phyloP scores from a whole-genome alignment of 2,888 invertebrate species.

The Leptinotarsa rubiginosa region DNA sequence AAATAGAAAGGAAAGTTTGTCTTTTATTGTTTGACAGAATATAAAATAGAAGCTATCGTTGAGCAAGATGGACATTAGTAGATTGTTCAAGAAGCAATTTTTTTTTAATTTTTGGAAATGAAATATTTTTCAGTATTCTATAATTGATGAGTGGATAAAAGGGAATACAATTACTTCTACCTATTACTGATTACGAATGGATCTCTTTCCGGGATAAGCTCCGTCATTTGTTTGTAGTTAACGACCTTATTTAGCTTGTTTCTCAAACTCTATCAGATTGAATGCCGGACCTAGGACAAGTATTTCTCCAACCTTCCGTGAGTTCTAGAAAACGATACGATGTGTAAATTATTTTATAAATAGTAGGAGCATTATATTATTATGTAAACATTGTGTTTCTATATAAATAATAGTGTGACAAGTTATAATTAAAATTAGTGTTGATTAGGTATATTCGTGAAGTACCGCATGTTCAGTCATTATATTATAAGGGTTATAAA shows the following conservation, averaged over 20 bases:
- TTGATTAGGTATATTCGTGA: conserved; percentile 49
- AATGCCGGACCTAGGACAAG: conserved; percentile 18
- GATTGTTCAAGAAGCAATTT: too few species aligned
- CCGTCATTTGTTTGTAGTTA: neutral
- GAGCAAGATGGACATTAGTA: too few species aligned
- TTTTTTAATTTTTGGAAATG: too few species aligned
- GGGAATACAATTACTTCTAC: too few species aligned
- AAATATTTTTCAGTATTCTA: too few species aligned
- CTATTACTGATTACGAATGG: neutral
- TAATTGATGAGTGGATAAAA: too few species aligned
- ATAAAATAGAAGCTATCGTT: too few species aligned
- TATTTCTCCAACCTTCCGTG: conserved; percentile 17
- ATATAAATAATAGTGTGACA: conserved; percentile 53
- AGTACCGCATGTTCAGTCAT: conserved; percentile 53
- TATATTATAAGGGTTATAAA: conserved; percentile 57
- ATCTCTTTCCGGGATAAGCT: neutral
- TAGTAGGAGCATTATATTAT: conserved; percentile 40
- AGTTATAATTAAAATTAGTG: conserved; percentile 56
- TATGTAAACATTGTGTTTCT: conserved; percentile 48
- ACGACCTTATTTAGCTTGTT: neutral
- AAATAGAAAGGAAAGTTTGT: too few species aligned
- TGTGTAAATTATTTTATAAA: conserved; percentile 48
- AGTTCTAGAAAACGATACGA: conserved; percentile 20
- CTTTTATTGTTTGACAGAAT: too few species aligned
- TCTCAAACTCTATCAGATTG: conserved; percentile 19